Evolutionary conservation across 1,140 invertebrate species (phyloP).

Genomic region (Danaus plexippus): DNA sequence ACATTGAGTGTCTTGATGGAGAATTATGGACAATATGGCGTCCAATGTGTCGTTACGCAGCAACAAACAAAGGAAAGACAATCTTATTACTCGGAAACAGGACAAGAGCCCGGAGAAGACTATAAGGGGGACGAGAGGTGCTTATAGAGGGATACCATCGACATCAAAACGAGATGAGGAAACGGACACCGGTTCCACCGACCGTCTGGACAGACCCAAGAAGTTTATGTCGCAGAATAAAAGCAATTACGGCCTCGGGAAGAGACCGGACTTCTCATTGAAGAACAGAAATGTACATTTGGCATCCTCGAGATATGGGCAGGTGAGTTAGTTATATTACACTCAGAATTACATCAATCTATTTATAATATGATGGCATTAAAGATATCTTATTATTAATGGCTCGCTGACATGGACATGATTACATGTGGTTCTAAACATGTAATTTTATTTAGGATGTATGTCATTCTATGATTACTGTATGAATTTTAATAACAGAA

Average conservation of each 20-base stretch:
- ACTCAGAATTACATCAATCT: neutral
- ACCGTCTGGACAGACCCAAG: slow-evolving; percentile 66
- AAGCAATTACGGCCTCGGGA: slow-evolving; percentile 57
- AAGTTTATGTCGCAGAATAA: slow-evolving; percentile 64
- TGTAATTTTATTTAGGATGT: no score
- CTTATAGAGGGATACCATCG: slow-evolving; percentile 53
- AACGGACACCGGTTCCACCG: slow-evolving; percentile 50
- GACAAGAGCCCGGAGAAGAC: slow-evolving; percentile 70
- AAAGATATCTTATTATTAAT: no score
- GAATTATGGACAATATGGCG: slow-evolving; percentile 67
- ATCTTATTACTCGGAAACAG: slow-evolving; percentile 65
- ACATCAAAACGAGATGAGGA: slow-evolving; percentile 59
- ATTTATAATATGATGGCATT: no score
- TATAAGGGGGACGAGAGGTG: slow-evolving; percentile 56
- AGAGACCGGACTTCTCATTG: slow-evolving; percentile 61
- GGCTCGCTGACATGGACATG: no score
- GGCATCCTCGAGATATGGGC: slow-evolving; percentile 63
- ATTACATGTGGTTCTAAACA: no score
- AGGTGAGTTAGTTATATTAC: slow-evolving; percentile 44
- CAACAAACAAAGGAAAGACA: slow-evolving; percentile 65
- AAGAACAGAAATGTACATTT: slow-evolving; percentile 67
- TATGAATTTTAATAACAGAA: no score
- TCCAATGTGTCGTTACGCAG: slow-evolving; percentile 60
- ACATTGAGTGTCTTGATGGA: slow-evolving; percentile 38
- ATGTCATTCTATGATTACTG: no score